Evolutionary conservation across 2,888 invertebrate species (phyloP).

Genomic region (Lamproptera curius): DNA sequence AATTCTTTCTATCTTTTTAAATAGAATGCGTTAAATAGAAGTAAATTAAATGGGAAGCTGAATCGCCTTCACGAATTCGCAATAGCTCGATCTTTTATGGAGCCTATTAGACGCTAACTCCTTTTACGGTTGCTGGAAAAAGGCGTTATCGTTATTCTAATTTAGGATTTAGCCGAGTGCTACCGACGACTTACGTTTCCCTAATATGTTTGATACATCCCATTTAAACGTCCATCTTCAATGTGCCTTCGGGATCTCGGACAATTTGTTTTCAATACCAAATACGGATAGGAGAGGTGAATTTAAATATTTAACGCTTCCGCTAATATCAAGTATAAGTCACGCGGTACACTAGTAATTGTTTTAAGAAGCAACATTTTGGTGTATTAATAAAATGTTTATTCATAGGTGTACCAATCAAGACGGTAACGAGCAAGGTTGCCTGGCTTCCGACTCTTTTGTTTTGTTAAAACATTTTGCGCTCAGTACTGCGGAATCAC

Average conservation of each 20-base stretch:
- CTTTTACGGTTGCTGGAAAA: conserved; percentile 11
- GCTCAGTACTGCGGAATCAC: conserved; percentile 65
- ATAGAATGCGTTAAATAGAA: too few species aligned
- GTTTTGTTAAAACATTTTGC: conserved; percentile 50
- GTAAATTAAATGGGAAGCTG: background rate
- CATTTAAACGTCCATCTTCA: conserved; percentile 14
- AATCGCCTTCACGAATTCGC: background rate
- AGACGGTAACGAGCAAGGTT: conserved; percentile 44
- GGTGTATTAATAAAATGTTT: too few species aligned
- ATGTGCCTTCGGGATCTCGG: background rate
- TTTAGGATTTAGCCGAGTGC: conserved; percentile 2
- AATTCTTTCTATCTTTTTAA: too few species aligned
- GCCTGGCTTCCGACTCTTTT: conserved; percentile 61
- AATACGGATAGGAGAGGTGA: conserved; percentile 2
- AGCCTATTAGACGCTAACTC: conserved; percentile 9
- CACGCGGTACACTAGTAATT: too few species aligned
- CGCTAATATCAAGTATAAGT: background rate
- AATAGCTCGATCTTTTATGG: conserved; percentile 2
- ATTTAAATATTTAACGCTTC: background rate
- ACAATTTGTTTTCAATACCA: conserved; percentile 2
- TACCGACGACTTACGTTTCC: conserved; percentile 8
- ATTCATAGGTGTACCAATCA: background rate
- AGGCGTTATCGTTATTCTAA: conserved; percentile 13
- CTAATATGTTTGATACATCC: conserved; percentile 14
- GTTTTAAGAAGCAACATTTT: too few species aligned